Evolutionary conservation across 2,888 invertebrate genomes (phyloP).

Genomic region (Drosophila birchii): DNA sequence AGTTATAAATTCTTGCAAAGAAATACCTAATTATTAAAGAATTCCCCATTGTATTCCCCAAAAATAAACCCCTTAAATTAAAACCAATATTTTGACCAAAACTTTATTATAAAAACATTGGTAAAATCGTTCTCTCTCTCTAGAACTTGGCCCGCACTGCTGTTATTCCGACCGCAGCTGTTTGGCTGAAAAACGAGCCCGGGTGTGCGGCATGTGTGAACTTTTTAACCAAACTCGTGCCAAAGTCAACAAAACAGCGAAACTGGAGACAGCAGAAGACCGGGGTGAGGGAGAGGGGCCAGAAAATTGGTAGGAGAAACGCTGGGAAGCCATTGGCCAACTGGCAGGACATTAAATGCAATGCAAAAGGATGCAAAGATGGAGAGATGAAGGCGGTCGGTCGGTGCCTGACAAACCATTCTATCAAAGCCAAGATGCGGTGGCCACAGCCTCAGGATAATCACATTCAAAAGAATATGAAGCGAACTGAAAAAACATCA

Average conservation of each 20-base stretch:
- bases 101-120: conserved; percentile 9
- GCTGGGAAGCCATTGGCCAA: conserved; percentile 48
- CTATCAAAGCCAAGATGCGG: conserved; percentile 75
- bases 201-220: conserved; percentile 72
- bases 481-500: conserved; percentile 75
- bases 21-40: background rate
- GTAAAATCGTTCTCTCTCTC: background rate
- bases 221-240: conserved; percentile 78
- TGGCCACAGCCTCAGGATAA: conserved; percentile 76
- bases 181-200: conserved; percentile 43
- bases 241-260: conserved; percentile 79
- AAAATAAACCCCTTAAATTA: conserved; percentile 4
- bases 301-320: background rate
- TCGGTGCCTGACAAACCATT: conserved; percentile 46
- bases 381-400: background rate
- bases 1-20: background rate
- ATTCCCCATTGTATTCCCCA: background rate
- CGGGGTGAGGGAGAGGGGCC: background rate
- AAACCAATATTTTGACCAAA: conserved; percentile 9
- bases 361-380: conserved; percentile 51
- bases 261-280: conserved; percentile 56
- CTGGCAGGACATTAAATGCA: conserved; percentile 75
- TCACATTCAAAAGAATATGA: conserved; percentile 79
- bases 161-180: conserved; percentile 30
- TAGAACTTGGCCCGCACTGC: conserved; percentile 17